Evolutionary conservation across 2,797 vertebrate species (phyloP), one percentile per base, ranked within the genome.

Genomic region (Acanthurus leucopareius): DNA sequence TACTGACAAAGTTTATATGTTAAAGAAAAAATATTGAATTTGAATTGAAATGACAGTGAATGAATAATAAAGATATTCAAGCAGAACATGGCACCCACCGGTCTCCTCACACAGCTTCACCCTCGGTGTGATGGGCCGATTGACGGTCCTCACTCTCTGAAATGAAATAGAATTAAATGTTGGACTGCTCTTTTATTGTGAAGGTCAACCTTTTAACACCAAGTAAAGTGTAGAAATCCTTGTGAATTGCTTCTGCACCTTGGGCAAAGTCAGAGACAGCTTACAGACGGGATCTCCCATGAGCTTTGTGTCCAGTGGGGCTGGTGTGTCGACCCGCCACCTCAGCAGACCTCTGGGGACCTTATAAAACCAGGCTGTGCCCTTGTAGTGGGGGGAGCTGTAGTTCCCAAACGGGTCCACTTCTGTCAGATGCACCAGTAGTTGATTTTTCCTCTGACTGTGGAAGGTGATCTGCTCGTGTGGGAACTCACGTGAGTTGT

Each of bases 341-440:
- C 82, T 75, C 85, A 94, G 83, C 74, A 94, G 93, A 70, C 91
- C 92, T 90, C 92, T 95, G 85, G 86, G 76, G 63, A 96, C 78
- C 91, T 95, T 97, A 60, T 96, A 96, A 75, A 97, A 95, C 17
- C 91, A 48, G 49, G 80, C 92, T 0, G 92, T 93, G 44, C 97
- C 97, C 90, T 97, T 99, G 88, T 97, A 98, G 88, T 97, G 91
- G 11, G 96, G 94, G 2, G 95, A 98, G 82, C 96, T 97, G 82
- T 96, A 92, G 89, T 97, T 98, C 70, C 96, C 96, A 47, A 96
- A 97, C 4, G 96, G 94, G 88, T 98, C 96, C 71, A 97, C 89
- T 60, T 96, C 96, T 25, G 94, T 95, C 9, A 97, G 95, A 57
- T 79, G 90, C 22, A 98, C 86, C 32, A 86, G 63, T 66, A 97